Base-by-base conservation (phyloP, 1,140 invertebrate species). In the Zaprionus tsacasi region DNA sequence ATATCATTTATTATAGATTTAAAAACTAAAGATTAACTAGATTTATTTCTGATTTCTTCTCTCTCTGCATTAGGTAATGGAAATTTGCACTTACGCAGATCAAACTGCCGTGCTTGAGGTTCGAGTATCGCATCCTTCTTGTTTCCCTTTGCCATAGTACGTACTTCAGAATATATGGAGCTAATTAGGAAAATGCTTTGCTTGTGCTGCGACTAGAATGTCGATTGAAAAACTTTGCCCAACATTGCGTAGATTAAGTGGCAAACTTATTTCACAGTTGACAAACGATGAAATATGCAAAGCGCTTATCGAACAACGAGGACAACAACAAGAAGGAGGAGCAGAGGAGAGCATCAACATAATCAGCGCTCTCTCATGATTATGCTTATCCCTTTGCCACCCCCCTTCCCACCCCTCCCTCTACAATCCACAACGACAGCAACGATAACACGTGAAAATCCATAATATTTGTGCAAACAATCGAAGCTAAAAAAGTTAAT, bases 401-500 rank as follows among this genome's bases (percentile, higher is more conserved):
- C 7, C 33, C 30, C 30, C 30, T 33, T 33, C 30, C 21, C 21
- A 1, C 30, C 30, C 30, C 30, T 33, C 7, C 30, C 30, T n/a
- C n/a, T n/a, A n/a, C n/a, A n/a, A n/a, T n/a, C 30, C 56, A 48
- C 36, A 55, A 36, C 13, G 54, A 30, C 45, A 12, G 13, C 38
- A 40, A 33, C 25, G 33, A 15, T 64, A 68, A 27, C 66, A 70
- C 52, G 71, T 74, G 58, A 58, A 69, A 70, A 75, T 74, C 71
- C 71, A 74, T 74, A 75, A 70, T 70, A 74, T 75, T 75, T 70
- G 72, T 54, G 45, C 45, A 72, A 56, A 71, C 38, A 66, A 64
- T 63, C 48, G 58, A 54, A 70, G 36, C 68, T 55, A 72, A 72
- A 70, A 76, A 76, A 72, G 74, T 76, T 72, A 76, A 76, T 76